Conservation (phyloP, 2,113 vertebrate genomes). For the Hydrolagus affinis region DNA sequence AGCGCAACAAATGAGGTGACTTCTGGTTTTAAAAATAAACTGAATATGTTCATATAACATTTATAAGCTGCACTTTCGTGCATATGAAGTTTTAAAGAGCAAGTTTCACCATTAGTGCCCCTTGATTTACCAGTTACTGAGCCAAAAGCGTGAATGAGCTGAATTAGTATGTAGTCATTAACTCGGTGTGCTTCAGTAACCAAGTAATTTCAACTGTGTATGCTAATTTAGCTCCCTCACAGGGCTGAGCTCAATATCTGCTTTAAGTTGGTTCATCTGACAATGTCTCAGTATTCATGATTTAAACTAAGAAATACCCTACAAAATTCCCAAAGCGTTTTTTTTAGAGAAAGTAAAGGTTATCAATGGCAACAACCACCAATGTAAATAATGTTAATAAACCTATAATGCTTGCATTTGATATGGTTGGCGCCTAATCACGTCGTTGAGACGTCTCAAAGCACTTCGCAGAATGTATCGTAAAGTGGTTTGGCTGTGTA, state of each 20-base stretch:
- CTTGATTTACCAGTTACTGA: neutral
- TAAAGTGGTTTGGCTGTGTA: too few species aligned
- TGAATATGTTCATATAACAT: neutral
- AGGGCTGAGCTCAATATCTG: slow-evolving; percentile 1
- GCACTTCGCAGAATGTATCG: too few species aligned
- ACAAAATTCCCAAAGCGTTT: too few species aligned
- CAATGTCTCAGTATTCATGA: neutral
- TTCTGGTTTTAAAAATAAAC: neutral
- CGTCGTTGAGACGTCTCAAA: too few species aligned
- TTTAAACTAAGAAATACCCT: neutral
- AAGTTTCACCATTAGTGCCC: neutral
- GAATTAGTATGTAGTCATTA: slow-evolving; percentile 4
- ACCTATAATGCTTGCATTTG: too few species aligned
- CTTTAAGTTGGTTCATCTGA: neutral
- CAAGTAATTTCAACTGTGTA: slow-evolving; percentile 25
- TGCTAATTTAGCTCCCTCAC: slow-evolving; percentile 23
- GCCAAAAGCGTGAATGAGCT: neutral
- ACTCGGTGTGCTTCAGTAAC: neutral
- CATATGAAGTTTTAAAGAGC: neutral
- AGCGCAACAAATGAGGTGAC: neutral
- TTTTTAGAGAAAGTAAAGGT: too few species aligned
- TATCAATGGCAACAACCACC: too few species aligned
- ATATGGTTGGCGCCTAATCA: too few species aligned
- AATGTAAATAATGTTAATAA: too few species aligned
- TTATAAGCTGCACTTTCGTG: neutral